Conservation (phyloP, 2,113 vertebrate genomes). For the Datnioides undecimradiatus region DNA sequence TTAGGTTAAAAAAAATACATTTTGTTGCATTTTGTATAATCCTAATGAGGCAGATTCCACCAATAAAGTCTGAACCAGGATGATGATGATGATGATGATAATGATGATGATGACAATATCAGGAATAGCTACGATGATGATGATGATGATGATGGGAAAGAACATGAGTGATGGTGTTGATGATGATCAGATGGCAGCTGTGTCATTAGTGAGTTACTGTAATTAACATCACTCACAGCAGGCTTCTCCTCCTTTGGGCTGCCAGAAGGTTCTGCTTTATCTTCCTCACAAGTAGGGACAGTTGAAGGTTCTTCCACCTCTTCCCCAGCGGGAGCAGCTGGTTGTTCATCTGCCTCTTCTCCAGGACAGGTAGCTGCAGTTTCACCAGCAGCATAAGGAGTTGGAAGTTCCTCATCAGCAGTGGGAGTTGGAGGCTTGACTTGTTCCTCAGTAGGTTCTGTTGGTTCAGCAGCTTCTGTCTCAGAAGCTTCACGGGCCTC, state of each 20-base stretch:
- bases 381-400: background rate
- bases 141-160: background rate
- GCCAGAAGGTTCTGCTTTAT: constrained; percentile 20
- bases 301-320: constrained; percentile 17
- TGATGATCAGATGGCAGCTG: background rate
- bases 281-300: constrained; percentile 23
- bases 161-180: background rate
- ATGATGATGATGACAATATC: background rate
- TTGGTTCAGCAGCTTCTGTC: background rate
- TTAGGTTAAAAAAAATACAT: too few relatives aligned
- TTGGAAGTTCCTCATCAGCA: background rate
- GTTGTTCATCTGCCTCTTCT: background rate
- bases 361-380: background rate
- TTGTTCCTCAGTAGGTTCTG: constrained; percentile 31
- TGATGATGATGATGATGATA: background rate
- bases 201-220: background rate
- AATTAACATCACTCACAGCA: constrained; percentile 92
- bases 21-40: too few relatives aligned
- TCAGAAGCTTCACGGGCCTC: constrained; percentile 61
- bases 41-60: background rate
- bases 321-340: background rate
- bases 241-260: constrained; percentile 79
- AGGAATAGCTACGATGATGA: background rate
- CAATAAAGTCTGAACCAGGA: background rate
- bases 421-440: background rate